These are phyloP conservation scores for Orientallactaga bullata DNA, from an alignment of 2,113 vertebrate genomes.

Conservation along the genomic window DNA sequence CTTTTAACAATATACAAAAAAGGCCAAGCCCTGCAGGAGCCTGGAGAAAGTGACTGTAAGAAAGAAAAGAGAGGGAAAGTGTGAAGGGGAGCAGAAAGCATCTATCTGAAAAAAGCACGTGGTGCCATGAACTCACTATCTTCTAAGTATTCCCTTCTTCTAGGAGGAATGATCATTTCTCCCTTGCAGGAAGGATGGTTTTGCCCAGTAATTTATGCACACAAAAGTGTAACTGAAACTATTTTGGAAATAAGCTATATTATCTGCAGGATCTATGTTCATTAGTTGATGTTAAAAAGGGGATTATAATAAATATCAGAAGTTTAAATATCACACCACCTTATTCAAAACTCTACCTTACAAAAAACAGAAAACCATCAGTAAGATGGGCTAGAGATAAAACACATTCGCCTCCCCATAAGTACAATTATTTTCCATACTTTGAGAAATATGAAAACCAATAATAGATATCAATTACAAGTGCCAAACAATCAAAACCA, in stretches of 20 bases:
- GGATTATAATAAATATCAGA: neutral
- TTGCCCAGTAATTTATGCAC: neutral
- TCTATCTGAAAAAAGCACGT: neutral
- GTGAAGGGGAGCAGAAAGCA: conserved; percentile 17
- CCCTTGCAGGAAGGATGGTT: neutral
- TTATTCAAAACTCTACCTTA: neutral
- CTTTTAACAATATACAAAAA: conserved; percentile 70
- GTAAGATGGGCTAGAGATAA: neutral
- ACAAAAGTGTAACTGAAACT: neutral
- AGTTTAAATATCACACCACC: neutral
- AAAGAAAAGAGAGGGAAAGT: conserved; percentile 26
- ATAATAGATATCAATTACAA: conserved; percentile 34
- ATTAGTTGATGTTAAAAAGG: neutral
- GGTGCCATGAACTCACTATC: neutral
- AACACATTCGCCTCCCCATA: neutral
- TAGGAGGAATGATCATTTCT: neutral
- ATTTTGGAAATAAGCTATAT: conserved; percentile 8
- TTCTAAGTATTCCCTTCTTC: neutral
- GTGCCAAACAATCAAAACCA: neutral
- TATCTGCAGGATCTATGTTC: neutral
- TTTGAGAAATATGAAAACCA: conserved; percentile 4
- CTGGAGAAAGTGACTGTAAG: conserved; percentile 30
- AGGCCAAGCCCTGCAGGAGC: conserved; percentile 42
- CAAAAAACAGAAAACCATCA: neutral
- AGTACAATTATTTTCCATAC: neutral